Evolutionary conservation across 2,797 vertebrate species (phyloP), one percentile per base, ranked within the genome.

Genomic region (Euthynnus affinis): DNA sequence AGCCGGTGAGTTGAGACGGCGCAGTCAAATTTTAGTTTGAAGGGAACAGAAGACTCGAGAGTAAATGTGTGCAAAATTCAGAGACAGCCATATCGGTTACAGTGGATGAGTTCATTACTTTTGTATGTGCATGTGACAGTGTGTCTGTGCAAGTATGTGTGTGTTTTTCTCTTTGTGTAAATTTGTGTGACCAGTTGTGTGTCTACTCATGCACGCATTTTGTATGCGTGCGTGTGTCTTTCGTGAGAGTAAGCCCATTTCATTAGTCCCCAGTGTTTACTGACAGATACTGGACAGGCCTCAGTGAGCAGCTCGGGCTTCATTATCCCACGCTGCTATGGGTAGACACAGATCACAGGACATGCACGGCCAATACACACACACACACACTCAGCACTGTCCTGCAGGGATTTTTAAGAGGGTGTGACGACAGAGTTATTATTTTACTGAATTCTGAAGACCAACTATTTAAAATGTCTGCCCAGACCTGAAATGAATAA

Each of bases 251-350:
- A 56, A 60, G 69, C 69, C 82, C 65, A 48, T 88, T 92, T 91
- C 74, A 92, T 92, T 94, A 90, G 89, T 87, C 90, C 84, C 79
- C 79, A 79, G 84, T 91, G 87, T 91, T 94, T 92, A 88, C 82
- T 85, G 86, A 85, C 78, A 88, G 84, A 93, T 71, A 87, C 75
- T 17, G 90, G 89, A 87, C 88, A 91, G 90, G 87, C 84, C 83
- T 93, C 89, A 75, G 82, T 86, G 88, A 90, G 77, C 88, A 78
- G 81, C 82, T 68, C 52, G 61, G 66, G 84, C 84, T 91, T 95
- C 87, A 89, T 93, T 93, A 94, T 92, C 84, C 71, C 82, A 62
- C 18, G 48, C 85, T 71, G 87, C 86, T 80, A 79, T 46, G 76
- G 83, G 82, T 18, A 81, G 81, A 80, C 81, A 87, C 81, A 91